A percentile compares a stretch with the other conserved stretches of the same genome.
Conservation (phyloP, 2,113 vertebrate genomes). For the Spea multiplicata region DNA sequence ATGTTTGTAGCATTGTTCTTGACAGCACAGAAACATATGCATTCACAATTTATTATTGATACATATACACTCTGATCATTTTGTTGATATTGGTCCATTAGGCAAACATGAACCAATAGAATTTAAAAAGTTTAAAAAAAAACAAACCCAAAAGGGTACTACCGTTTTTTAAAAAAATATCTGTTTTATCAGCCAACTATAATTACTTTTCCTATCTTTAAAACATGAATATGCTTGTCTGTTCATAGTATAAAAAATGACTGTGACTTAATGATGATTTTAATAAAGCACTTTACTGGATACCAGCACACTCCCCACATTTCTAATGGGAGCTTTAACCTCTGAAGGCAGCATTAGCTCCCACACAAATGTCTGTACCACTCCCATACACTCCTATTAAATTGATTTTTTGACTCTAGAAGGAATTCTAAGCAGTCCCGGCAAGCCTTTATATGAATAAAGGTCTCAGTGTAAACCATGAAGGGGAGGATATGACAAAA, state of each 20-base stretch:
- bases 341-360: slow-evolving; percentile 3
- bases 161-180: too few species aligned
- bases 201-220: background rate
- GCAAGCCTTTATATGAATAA: background rate
- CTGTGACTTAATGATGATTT: background rate
- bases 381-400: slow-evolving; percentile 24
- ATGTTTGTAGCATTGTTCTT: too few species aligned
- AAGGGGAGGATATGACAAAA: background rate
- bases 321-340: background rate
- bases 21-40: too few species aligned
- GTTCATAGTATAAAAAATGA: background rate
- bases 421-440: background rate
- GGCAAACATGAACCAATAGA: too few species aligned
- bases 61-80: too few species aligned
- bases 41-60: too few species aligned
- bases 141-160: too few species aligned
- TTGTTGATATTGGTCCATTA: too few species aligned
- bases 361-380: slow-evolving; percentile 25
- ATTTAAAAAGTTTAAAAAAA: too few species aligned
- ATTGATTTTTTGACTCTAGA: background rate
- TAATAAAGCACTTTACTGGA: background rate
- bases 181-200: too few species aligned
- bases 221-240: background rate
- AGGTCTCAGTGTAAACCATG: background rate
- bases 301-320: background rate